Percentiles rank a stretch among this genome's conserved stretches.
phyloP scores from a whole-genome alignment of 2,888 invertebrate species.

The Molorchus minor region DNA sequence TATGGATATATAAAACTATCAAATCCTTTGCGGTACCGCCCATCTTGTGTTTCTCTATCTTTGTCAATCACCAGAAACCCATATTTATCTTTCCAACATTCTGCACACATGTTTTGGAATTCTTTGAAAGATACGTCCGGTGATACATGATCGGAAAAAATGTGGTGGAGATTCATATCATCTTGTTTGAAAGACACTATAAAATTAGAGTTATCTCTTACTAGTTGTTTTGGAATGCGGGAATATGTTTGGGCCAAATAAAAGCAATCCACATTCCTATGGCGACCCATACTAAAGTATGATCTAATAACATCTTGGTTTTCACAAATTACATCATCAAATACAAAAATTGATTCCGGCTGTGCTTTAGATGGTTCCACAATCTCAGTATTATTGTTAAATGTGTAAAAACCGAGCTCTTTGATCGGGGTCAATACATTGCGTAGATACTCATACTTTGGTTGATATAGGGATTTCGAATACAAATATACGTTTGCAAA shows the following conservation, averaged over 20 bases:
- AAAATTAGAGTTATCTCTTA: conserved; percentile 56
- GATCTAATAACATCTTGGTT: conserved; percentile 27
- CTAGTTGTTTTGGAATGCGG: conserved; percentile 54
- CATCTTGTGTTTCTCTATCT: conserved; percentile 45
- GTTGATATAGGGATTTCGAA: background rate
- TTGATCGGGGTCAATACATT: background rate
- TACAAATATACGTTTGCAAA: background rate
- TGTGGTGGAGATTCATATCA: conserved; percentile 52
- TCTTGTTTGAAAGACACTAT: conserved; percentile 57
- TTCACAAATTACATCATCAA: conserved; percentile 25
- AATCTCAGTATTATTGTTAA: background rate
- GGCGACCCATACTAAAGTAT: conserved; percentile 51
- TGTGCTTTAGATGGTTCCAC: conserved; percentile 21
- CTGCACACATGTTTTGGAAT: conserved; percentile 50
- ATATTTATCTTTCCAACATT: conserved; percentile 51
- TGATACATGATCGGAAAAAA: conserved; percentile 40
- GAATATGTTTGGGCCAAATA: conserved; percentile 56
- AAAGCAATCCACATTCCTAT: conserved; percentile 53
- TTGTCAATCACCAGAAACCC: conserved; percentile 51
- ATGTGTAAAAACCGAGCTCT: background rate
- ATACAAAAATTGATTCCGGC: conserved; percentile 26
- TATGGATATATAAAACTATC: conserved; percentile 29
- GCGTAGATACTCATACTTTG: background rate
- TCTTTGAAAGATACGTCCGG: conserved; percentile 44
- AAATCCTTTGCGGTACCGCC: conserved; percentile 52